These are phyloP conservation scores for Melanotaenia boesemani DNA, from an alignment of 2,797 vertebrate genomes.

Conservation along the genomic window DNA sequence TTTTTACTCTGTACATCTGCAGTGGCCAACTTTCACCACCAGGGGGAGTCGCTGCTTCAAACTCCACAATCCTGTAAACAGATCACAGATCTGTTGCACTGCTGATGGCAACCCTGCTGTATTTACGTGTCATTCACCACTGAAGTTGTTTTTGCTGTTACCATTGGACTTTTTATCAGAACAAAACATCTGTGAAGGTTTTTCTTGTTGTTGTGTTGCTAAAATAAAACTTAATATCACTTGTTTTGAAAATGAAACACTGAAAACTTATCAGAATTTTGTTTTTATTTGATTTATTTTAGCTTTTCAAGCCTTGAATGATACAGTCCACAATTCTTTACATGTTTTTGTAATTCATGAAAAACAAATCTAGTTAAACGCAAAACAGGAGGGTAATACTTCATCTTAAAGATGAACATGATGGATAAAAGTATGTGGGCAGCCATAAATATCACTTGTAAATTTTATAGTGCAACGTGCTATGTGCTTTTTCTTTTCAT, in stretches of 20 bases:
- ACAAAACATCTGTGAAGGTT: neutral
- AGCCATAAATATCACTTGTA: no score
- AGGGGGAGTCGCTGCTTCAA: neutral
- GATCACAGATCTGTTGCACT: neutral
- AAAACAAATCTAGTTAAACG: no score
- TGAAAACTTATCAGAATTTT: neutral
- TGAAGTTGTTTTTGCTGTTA: neutral
- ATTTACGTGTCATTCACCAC: neutral
- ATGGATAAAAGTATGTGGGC: no score
- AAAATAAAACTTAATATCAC: neutral
- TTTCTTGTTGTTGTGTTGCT: neutral
- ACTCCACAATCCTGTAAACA: neutral
- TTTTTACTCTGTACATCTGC: neutral
- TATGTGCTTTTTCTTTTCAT: no score
- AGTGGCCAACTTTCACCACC: neutral
- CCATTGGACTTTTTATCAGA: neutral
- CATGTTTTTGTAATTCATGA: no score
- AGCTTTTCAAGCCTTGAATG: no score
- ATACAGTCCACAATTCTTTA: no score
- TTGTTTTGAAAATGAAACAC: neutral
- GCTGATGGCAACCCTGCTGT: neutral
- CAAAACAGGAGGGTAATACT: no score
- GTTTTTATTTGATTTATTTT: neutral
- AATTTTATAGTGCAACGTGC: no score
- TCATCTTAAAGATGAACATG: no score